Evolutionary conservation across 2,888 invertebrate species (phyloP).

Genomic region (Sussaba pulchella): DNA sequence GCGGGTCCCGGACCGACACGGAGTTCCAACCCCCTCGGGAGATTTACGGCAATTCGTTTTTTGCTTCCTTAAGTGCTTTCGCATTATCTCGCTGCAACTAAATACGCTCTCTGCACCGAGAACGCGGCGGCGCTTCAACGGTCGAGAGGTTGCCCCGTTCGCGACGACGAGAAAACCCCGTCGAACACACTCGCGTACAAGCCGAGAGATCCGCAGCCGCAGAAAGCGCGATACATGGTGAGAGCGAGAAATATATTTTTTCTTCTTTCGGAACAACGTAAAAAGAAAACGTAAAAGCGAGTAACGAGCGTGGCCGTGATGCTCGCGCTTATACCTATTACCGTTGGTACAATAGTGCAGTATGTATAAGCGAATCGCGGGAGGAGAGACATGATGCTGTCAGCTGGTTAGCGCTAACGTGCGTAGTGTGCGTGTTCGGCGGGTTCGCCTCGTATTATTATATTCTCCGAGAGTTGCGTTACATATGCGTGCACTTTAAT

Average conservation of each 20-base stretch:
- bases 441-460: constrained; percentile 51
- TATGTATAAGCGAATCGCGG: constrained; percentile 43
- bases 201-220: constrained; percentile 17
- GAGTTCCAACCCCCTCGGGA: constrained; percentile 67
- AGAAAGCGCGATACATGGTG: neutral
- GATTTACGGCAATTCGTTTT: constrained; percentile 80
- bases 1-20: constrained; percentile 41
- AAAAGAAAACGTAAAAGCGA: constrained; percentile 44
- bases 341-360: constrained; percentile 51
- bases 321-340: constrained; percentile 57
- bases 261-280: too few relatives aligned
- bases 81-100: constrained; percentile 79
- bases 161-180: constrained; percentile 8
- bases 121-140: neutral
- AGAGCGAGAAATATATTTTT: neutral
- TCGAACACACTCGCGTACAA: constrained; percentile 14
- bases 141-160: constrained; percentile 16
- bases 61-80: constrained; percentile 78
- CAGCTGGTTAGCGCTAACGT: constrained; percentile 69
- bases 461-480: constrained; percentile 55
- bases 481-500: constrained; percentile 59
- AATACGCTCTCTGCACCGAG: constrained; percentile 69
- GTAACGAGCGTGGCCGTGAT: constrained; percentile 63
- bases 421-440: constrained; percentile 63
- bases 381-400: constrained; percentile 50